Evolutionary conservation across 2,797 vertebrate genomes (phyloP), one percentile per base, ranked within the genome.

Genomic region (Tangara arthus): DNA sequence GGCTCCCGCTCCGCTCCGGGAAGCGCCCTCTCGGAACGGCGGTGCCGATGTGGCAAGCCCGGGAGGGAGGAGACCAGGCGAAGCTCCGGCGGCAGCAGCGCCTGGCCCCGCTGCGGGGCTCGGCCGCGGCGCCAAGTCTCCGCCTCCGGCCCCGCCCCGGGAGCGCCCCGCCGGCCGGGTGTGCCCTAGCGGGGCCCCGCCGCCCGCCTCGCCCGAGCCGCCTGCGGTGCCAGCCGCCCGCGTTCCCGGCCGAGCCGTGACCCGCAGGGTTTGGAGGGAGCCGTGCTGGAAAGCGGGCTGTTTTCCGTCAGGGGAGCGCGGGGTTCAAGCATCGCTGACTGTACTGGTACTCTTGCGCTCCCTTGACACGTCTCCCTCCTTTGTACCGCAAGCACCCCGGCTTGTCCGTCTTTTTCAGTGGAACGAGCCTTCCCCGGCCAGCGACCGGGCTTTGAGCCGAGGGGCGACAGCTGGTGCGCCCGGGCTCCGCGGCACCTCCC

Each of bases 161-260:
- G n/a, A 80, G 44, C 37, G 7, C 57, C 37, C 53, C 18, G 26
- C 47, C 20, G 57, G 49, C 24, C 30, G 77, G 59, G 77, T 56
- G 44, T 65, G 70, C 60, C 37, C 21, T 63, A 6, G 63, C 28
- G 55, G 28, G 39, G 55, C 55, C 39, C 13, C 39, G 12, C 41
- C 41, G 57, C 59, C 18, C 20, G 30, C 30, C 30, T 13, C 34
- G 19, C 26, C 30, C 35, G 16, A 3, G 23, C n/a, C 1, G 16
- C 12, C 16, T 15, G 3, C 7, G 1, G 2, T 7, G 12, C 3
- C 13, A 0, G 42, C 11, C 0, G 22, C 16, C 10, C 2, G 15
- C 18, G 0, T 9, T 4, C 4, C 1, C 2, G 16, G 69, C 35
- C 2, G 34, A 10, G 39, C 52, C 14, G 4, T 1, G 2, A 3